phyloP scores from a whole-genome alignment of 2,113 vertebrate genomes.

The Heterochromis multidens region DNA sequence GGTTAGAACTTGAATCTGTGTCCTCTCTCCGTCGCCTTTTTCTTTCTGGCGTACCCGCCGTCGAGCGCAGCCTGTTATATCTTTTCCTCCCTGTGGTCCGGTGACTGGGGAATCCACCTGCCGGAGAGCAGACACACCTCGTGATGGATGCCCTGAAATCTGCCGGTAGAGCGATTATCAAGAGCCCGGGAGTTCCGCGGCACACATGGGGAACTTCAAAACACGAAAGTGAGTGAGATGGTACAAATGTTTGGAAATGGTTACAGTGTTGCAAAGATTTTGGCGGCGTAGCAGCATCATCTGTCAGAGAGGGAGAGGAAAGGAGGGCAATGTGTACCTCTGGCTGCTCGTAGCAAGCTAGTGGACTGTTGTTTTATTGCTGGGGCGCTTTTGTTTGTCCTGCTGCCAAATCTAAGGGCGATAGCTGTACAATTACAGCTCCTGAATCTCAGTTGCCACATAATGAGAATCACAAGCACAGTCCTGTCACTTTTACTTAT shows the following conservation, averaged over 20 bases:
- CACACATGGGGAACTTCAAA: constrained; percentile 84
- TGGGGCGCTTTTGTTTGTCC: constrained; percentile 16
- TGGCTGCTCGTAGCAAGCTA: neutral
- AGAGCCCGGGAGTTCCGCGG: constrained; percentile 83
- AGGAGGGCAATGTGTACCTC: neutral
- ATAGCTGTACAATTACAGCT: neutral
- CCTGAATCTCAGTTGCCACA: neutral
- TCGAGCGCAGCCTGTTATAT: neutral
- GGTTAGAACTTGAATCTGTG: neutral
- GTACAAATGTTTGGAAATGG: neutral
- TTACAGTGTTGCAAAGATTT: neutral
- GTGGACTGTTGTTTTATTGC: neutral
- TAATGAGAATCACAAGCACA: neutral
- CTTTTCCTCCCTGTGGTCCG: constrained; percentile 8
- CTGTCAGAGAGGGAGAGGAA: neutral
- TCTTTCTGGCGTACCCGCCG: neutral
- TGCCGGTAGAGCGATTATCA: constrained; percentile 84
- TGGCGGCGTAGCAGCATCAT: neutral
- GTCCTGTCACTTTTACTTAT: neutral
- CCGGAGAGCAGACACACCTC: constrained; percentile 50
- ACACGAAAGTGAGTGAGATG: constrained; percentile 79
- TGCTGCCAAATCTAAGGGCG: neutral
- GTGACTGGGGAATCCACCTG: constrained; percentile 53
- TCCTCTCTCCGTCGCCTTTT: neutral
- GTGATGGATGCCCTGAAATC: constrained; percentile 85